Evolutionary conservation across 2,797 vertebrate species (phyloP), one percentile per base, ranked within the genome.

Genomic region (Clarias pachynema): DNA sequence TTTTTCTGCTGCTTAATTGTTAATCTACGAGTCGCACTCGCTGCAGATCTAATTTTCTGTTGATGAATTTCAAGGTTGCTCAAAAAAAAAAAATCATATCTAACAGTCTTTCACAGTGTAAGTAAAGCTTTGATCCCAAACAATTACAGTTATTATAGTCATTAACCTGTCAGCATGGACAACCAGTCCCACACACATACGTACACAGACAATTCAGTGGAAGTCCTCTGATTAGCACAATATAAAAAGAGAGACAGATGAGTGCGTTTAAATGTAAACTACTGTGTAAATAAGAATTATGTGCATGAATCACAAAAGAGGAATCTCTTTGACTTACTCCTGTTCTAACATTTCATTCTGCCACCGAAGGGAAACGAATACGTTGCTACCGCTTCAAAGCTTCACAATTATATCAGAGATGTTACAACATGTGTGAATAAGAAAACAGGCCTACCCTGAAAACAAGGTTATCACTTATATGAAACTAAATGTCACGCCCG

Each of bases 81-180:
- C 92, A 0, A 83, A 82, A 49, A 49, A 44, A 49, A 49, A 49
- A 49, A 49, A 49, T 31, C 29, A 62, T 44, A 20, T 73, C 68
- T 60, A 59, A 84, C 79, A 88, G 89, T 29, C 59, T 89, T 90
- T 81, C 82, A 92, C 81, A 16, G 89, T 86, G 80, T 72, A 77
- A 83, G 88, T 72, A 84, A 84, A 78, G 84, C 90, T 92, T 92
- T 92, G 91, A 93, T 93, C 87, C 81, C 2, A 26, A 75, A 82
- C 89, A 93, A 94, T 93, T 92, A 91, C 89, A 89, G 92, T 91
- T 74, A 90, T 94, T 90, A 83, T 87, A 34, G 73, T 49, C 49
- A 15, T 75, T 84, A 73, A 84, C 79, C 79, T 74, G 85, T 82
- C 79, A 80, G 66, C 44, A 53, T 53, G n/a, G 62, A 31, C 63